A percentile compares a stretch with the other conserved stretches of the same genome.
Evolutionary conservation across 2,888 invertebrate species (phyloP).

Genomic region (Hetaerina titia): DNA sequence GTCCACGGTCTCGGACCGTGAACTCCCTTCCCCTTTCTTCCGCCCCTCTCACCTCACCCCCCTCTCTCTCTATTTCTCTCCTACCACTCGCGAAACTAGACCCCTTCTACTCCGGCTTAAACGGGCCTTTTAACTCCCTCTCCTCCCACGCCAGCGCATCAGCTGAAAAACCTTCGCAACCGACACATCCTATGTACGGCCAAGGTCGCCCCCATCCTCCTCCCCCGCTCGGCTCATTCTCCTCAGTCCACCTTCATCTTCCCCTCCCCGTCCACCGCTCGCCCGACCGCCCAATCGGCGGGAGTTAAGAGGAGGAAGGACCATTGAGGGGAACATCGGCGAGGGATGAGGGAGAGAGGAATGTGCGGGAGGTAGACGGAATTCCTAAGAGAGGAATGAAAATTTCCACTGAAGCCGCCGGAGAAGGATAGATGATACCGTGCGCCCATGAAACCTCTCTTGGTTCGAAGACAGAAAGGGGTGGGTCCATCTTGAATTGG

Average conservation of each 20-base stretch:
- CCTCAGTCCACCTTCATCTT: not conserved
- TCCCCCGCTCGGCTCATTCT: not conserved
- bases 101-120: not conserved
- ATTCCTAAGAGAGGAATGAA: not conserved
- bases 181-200: not conserved
- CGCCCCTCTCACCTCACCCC: not conserved
- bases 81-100: not conserved
- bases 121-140: conserved; percentile 10
- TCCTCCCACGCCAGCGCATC: not conserved
- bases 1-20: not conserved
- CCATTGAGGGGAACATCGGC: not conserved
- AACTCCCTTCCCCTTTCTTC: not conserved
- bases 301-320: not conserved
- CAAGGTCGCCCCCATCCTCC: not conserved
- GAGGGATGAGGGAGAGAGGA: not conserved
- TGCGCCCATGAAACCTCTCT: not conserved
- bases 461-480: not conserved
- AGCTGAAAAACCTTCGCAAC: conserved; percentile 17
- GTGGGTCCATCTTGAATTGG: not conserved
- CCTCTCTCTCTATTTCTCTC: not conserved
- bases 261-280: not conserved
- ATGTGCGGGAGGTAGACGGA: not conserved
- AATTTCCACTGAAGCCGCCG: not conserved
- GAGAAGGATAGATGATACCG: not conserved
- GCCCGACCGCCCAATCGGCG: too few species aligned